Conservation (phyloP, 2,113 vertebrate genomes). For the Tichodroma muraria region DNA sequence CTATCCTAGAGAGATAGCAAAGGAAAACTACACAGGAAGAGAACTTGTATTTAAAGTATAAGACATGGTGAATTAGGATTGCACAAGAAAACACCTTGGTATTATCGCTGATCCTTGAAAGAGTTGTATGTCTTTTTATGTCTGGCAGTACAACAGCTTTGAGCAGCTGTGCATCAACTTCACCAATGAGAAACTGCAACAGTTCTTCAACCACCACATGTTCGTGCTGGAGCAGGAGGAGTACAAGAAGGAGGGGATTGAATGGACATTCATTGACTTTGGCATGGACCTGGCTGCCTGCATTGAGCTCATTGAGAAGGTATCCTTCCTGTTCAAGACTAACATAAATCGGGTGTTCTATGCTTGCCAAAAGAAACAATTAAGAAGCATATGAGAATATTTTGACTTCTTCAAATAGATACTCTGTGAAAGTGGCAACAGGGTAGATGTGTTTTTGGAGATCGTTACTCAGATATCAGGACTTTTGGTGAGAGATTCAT, state of each 20-base stretch:
- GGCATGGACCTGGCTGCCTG: conserved; percentile 87
- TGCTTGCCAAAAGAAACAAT: background rate
- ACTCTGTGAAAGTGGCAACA: background rate
- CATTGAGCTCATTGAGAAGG: conserved; percentile 88
- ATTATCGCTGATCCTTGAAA: background rate
- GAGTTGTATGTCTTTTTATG: background rate
- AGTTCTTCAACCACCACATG: conserved; percentile 88
- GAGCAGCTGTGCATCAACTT: conserved; percentile 89
- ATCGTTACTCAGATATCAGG: background rate
- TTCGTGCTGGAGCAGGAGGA: conserved; percentile 85
- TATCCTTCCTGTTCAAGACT: background rate
- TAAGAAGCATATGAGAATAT: background rate
- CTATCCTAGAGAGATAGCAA: background rate
- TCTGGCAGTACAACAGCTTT: conserved; percentile 78
- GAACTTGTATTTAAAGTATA: background rate
- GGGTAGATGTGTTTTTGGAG: background rate
- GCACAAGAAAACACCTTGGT: background rate
- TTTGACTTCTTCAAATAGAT: background rate
- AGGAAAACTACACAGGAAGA: background rate
- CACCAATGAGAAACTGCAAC: conserved; percentile 89
- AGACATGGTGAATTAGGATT: background rate
- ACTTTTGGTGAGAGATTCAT: background rate
- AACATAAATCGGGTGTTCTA: background rate
- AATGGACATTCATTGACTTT: conserved; percentile 87
- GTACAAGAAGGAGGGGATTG: conserved; percentile 86